These are phyloP conservation scores for Drosophila peninsularis DNA, from an alignment of 2,888 invertebrate species.

Conservation along the genomic window DNA sequence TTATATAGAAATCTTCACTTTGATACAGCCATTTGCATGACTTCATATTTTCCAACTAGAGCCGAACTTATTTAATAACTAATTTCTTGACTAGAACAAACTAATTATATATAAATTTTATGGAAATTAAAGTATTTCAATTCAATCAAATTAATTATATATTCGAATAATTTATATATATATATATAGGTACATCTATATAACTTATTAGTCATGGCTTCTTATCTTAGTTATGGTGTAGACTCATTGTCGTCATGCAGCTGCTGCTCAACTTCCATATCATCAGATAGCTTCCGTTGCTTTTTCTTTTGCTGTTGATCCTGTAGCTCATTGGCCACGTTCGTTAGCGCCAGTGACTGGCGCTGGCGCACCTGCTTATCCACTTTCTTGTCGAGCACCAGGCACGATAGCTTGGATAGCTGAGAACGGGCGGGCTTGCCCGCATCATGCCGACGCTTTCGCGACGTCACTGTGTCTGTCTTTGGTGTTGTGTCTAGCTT, in stretches of 20 bases:
- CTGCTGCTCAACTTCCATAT: neutral
- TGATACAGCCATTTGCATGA: neutral
- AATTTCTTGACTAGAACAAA: neutral
- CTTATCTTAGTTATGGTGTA: neutral
- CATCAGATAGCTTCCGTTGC: neutral
- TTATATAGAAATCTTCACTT: too few relatives aligned
- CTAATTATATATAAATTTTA: neutral
- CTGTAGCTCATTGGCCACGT: constrained; percentile 34
- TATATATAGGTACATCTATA: neutral
- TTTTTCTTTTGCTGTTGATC: neutral
- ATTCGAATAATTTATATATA: too few relatives aligned
- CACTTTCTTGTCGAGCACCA: constrained; percentile 66
- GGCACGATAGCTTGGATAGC: constrained; percentile 72
- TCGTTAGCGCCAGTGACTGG: constrained; percentile 51
- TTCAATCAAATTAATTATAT: neutral
- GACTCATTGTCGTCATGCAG: neutral
- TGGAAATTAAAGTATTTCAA: neutral
- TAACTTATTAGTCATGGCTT: neutral
- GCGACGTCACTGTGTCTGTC: constrained; percentile 9
- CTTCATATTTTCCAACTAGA: too few relatives aligned
- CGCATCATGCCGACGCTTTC: constrained; percentile 80
- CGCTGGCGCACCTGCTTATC: constrained; percentile 73
- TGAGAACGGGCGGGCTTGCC: constrained; percentile 73
- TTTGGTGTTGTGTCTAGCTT: neutral
- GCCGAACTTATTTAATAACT: too few relatives aligned